Evolutionary conservation across 2,888 invertebrate genomes (phyloP).

Genomic region (Tinea semifulvella): DNA sequence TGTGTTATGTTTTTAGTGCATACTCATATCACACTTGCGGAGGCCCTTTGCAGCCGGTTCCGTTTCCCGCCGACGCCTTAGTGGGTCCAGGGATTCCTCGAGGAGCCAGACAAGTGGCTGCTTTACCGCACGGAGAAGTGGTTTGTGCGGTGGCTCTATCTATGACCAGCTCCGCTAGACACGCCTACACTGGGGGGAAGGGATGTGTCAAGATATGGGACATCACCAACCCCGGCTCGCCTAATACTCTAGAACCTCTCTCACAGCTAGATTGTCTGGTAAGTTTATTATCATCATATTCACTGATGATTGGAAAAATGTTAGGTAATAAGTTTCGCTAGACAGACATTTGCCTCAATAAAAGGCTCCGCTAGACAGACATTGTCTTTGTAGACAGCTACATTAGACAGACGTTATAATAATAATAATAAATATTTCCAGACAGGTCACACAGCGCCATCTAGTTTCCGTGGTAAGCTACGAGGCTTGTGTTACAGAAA

Average conservation of each 20-base stretch:
- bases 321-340: too few species aligned
- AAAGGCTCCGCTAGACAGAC: too few species aligned
- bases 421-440: too few species aligned
- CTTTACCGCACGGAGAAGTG: slow-evolving; percentile 92
- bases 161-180: slow-evolving; percentile 74
- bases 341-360: too few species aligned
- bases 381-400: too few species aligned
- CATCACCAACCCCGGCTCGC: slow-evolving; percentile 85
- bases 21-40: slow-evolving; percentile 96
- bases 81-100: slow-evolving; percentile 93
- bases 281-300: slow-evolving; percentile 72
- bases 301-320: too few species aligned
- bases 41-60: slow-evolving; percentile 89
- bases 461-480: too few species aligned
- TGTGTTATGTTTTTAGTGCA: too few species aligned
- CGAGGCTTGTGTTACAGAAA: too few species aligned
- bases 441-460: too few species aligned
- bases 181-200: slow-evolving; percentile 98
- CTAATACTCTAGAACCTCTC: slow-evolving; percentile 86
- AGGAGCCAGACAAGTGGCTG: slow-evolving; percentile 89
- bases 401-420: too few species aligned
- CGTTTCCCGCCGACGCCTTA: slow-evolving; percentile 94
- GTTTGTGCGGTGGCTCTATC: slow-evolving; percentile 97
- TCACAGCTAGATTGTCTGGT: slow-evolving; percentile 91
- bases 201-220: slow-evolving; percentile 98